Base-by-base conservation (phyloP, 1,140 invertebrate genomes). In the Neotoxoptera formosana region DNA sequence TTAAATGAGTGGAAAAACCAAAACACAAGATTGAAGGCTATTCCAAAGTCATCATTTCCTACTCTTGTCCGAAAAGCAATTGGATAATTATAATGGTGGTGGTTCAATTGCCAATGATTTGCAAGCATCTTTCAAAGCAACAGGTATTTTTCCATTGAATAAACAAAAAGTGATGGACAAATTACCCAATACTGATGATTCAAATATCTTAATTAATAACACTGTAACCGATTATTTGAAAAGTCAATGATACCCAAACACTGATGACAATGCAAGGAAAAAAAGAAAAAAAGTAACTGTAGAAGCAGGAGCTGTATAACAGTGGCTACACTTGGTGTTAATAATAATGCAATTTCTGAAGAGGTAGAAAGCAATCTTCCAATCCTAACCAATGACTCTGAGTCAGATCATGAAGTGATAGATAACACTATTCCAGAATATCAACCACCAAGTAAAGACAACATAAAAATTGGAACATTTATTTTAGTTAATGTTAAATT, bases 1-100 rank as follows among this genome's bases (percentile, higher is more conserved):
- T 94, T 95, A 34, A n/a, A 93, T 81, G 23, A 93, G 23, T 94
- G 94, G 56, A 94, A 93, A 93, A 45, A 93, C 23, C 94, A 95
- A 92, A 76, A 92, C 8, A 76, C 34, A 1, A 94, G 93, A 51
- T 76, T 87, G 30, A 41, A 84, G 4, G 83, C 83, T 3, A 56
- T 91, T 0, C 34, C 34, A 6, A 91, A 76, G 7, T 41, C 53
- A 0, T 60, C 36, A 3, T 91, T 91, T 67, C 34, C 56, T 8
- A 20, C 91, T 4, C 30, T 92, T 9, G n/a, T 81, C 20, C n/a
- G 34, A 2, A 83, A 92, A 84, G 1, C 67, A 34, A 76, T 81
- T 84, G 60, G 41, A 48, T n/a, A n/a, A 30, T 81, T 81, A 11
- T 36, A 92, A 76, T 83, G 91, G 45, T 92, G 76, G 76, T 81